Evolutionary conservation across 2,797 vertebrate species (phyloP), one percentile per base, ranked within the genome.

Genomic region (Enteromius mattozi): DNA sequence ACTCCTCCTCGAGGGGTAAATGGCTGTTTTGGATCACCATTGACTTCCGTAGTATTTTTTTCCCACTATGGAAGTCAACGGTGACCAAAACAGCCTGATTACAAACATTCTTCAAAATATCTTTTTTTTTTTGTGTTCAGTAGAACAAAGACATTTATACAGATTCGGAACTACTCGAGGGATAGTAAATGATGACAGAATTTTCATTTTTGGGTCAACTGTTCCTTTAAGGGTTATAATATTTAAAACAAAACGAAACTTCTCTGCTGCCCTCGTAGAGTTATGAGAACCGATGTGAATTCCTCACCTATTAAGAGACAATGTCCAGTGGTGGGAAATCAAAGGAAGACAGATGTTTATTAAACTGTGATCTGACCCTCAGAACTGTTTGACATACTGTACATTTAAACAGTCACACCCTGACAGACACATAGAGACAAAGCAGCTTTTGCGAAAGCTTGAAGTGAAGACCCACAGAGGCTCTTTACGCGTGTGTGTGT

Each of bases 381-480:
- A 47, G 3, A 61, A 40, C 54, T n/a, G 78, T 54, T 63, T 76
- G 79, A 80, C 49, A 30, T 77, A 40, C 80, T 51, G 65, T 3
- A 51, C 80, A 75, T 75, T 78, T 37, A 86, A 81, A 59, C 72
- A 78, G 81, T 70, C 85, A 71, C 85, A 70, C 82, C 86, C 88
- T 81, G 78, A 42, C 79, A 82, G 71, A 49, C 59, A 80, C 66
- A 85, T 71, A 80, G 61, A 74, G 80, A 80, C 84, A 83, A 84
- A 86, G 47, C 74, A 85, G 84, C 80, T 78, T 86, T 85, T 72
- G 69, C 78, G 72, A 76, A 83, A 61, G 71, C 86, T 82, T 80
- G 76, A 82, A 85, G 82, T 80, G 77, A 83, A 75, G 56, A 81
- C 56, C 56, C 81, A 40, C 81, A 51, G 42, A 74, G 21, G 70